Percentiles rank a stretch among this genome's conserved stretches.
Evolutionary conservation across 1,140 invertebrate species (phyloP).

Genomic region (Temnothorax curvispinosus): DNA sequence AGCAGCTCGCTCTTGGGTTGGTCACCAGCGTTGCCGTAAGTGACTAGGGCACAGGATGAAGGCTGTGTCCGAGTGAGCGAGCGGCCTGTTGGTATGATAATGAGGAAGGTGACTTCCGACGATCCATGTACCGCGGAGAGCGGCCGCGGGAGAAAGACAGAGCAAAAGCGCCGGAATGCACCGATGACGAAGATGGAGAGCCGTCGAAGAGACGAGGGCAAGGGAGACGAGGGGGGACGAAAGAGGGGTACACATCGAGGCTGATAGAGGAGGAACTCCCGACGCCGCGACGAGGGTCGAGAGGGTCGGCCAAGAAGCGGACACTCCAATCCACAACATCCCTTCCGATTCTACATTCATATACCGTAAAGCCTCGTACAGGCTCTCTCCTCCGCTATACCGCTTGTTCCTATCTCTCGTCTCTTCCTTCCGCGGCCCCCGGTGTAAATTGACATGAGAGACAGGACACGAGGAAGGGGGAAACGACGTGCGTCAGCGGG

Average conservation of each 20-base stretch:
- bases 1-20: constrained; percentile 79
- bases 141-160: constrained; percentile 69
- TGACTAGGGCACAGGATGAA: constrained; percentile 85
- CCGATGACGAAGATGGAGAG: constrained; percentile 58
- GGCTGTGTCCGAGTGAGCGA: constrained; percentile 83
- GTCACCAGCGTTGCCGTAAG: constrained; percentile 81
- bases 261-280: constrained; percentile 58
- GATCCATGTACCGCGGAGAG: constrained; percentile 81
- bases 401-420: constrained; percentile 64
- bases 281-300: constrained; percentile 73
- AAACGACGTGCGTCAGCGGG: constrained; percentile 69
- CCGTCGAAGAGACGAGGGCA: constrained; percentile 54
- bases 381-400: constrained; percentile 56
- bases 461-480: constrained; percentile 64
- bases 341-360: constrained; percentile 72
- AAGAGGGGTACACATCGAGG: constrained; percentile 65
- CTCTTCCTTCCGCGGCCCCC: constrained; percentile 82
- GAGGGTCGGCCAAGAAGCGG: constrained; percentile 83
- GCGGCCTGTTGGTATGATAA: constrained; percentile 84
- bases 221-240: constrained; percentile 66
- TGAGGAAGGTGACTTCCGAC: constrained; percentile 87
- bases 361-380: constrained; percentile 59
- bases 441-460: constrained; percentile 83
- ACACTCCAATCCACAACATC: constrained; percentile 82
- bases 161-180: constrained; percentile 48